Conservation (phyloP, 2,113 vertebrate genomes). For the Recurvirostra avosetta region DNA sequence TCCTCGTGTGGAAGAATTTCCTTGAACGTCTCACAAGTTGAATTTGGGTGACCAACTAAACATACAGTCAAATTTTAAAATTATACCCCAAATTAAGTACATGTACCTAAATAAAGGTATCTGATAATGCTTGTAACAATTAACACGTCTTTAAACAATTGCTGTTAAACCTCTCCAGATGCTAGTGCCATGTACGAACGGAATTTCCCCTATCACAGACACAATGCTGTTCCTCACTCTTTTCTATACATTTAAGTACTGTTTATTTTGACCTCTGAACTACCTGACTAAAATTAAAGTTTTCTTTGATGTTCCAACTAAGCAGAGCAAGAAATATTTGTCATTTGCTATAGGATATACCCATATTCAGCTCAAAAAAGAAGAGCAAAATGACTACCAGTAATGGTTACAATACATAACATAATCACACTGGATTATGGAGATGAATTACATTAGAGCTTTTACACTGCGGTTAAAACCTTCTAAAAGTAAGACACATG, state of each 20-base stretch:
- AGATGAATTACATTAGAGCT: neutral
- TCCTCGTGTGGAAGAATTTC: rapidly evolving
- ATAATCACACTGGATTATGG: neutral
- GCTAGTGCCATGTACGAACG: no score
- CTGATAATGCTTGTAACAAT: neutral
- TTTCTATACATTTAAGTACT: neutral
- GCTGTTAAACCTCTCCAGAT: neutral
- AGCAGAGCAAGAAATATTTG: neutral
- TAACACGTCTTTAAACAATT: neutral
- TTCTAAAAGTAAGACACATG: neutral
- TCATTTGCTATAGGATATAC: neutral
- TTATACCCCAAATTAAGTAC: neutral
- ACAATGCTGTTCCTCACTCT: neutral
- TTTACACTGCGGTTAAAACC: neutral
- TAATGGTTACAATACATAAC: neutral
- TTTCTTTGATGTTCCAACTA: neutral
- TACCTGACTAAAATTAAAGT: neutral
- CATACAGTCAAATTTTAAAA: neutral
- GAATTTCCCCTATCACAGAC: neutral
- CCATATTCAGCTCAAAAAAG: neutral
- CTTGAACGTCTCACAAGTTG: rapidly evolving
- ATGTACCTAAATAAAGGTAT: rapidly evolving
- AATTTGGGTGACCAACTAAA: neutral
- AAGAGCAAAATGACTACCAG: neutral
- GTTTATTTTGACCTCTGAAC: neutral